A percentile compares a stretch with the other conserved stretches of the same genome.
Evolutionary conservation across 2,888 invertebrate genomes (phyloP).

Genomic region (Brachyopa scutellaris): DNA sequence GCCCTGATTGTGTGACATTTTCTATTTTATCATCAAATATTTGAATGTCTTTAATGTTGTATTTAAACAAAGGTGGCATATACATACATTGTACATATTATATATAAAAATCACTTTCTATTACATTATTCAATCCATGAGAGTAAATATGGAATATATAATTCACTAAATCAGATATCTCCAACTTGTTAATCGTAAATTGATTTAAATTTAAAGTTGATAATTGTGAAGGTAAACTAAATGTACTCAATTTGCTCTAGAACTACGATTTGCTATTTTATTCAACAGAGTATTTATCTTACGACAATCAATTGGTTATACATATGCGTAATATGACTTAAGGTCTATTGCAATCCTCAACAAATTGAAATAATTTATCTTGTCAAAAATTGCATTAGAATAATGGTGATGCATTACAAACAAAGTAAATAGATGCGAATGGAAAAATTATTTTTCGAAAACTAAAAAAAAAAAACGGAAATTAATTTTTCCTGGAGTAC

Average conservation of each 20-base stretch:
- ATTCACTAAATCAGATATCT: too few species aligned
- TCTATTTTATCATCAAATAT: neutral
- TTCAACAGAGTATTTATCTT: neutral
- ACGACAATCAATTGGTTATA: conserved; percentile 37
- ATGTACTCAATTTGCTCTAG: conserved; percentile 8
- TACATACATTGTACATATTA: too few species aligned
- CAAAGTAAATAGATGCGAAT: neutral
- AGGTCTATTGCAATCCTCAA: neutral
- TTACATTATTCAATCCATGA: neutral
- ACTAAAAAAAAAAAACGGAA: conserved; percentile 43
- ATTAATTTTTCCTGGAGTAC: conserved; percentile 73
- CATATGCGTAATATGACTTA: neutral
- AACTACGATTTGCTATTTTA: neutral
- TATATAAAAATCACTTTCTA: neutral
- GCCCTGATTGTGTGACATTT: too few species aligned
- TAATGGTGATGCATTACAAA: neutral
- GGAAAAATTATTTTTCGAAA: too few species aligned
- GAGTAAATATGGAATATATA: too few species aligned
- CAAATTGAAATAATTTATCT: neutral
- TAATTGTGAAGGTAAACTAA: too few species aligned
- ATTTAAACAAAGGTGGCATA: neutral
- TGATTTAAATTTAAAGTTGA: neutral
- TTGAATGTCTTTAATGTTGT: neutral
- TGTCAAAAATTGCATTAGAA: neutral
- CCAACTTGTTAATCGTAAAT: neutral